These are phyloP conservation scores for Coronaproctus castanopsis DNA, from an alignment of 2,888 invertebrate genomes.

Conservation along the genomic window DNA sequence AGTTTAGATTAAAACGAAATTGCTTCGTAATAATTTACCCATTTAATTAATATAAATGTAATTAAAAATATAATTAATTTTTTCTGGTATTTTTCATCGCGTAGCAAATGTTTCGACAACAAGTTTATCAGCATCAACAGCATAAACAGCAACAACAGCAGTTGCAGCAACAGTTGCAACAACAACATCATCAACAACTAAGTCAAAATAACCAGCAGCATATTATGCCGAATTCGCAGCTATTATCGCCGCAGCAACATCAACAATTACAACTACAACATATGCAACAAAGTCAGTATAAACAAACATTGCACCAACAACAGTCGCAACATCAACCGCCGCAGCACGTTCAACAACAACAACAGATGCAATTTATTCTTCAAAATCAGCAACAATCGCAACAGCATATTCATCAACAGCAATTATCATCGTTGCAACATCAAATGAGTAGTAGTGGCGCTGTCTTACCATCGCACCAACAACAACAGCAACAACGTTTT, in stretches of 20 bases:
- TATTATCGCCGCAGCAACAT: background rate
- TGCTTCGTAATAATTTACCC: too few relatives aligned
- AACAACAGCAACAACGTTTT: background rate
- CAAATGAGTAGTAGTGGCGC: background rate
- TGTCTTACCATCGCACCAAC: background rate
- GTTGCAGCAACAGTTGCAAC: constrained; percentile 21
- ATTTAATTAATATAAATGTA: too few relatives aligned
- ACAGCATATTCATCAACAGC: background rate
- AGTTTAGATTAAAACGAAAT: too few relatives aligned
- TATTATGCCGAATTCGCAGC: constrained; percentile 15
- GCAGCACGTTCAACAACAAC: constrained; percentile 12
- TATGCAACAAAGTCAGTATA: background rate
- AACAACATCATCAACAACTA: constrained; percentile 24
- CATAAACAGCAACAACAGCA: constrained; percentile 22
- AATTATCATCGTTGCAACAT: background rate
- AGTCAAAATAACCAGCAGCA: constrained; percentile 19
- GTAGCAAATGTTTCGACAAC: background rate
- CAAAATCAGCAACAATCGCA: constrained; percentile 1
- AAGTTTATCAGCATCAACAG: constrained; percentile 22
- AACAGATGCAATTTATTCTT: background rate
- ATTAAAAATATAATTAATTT: too few relatives aligned
- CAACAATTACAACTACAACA: background rate
- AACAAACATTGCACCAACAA: constrained; percentile 27
- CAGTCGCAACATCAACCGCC: constrained; percentile 23
- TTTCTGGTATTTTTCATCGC: too few relatives aligned